Conservation (phyloP, 2,797 vertebrate genomes). For the Brachymystax lenok region DNA sequence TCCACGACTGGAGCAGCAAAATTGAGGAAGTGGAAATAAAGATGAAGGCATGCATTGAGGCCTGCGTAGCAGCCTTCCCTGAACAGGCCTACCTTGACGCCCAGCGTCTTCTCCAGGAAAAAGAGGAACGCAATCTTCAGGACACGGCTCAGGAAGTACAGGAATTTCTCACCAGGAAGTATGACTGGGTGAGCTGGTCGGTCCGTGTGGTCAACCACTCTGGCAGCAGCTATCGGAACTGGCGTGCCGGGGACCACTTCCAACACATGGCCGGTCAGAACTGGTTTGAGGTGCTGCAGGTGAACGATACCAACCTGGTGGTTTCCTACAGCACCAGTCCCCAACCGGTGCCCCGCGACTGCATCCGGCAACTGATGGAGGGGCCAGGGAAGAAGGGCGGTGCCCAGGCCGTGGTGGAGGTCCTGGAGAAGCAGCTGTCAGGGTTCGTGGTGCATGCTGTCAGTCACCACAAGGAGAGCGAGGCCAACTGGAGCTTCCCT, state of each 20-base stretch:
- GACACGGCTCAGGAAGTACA: constrained; percentile 61
- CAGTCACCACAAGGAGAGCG: constrained; percentile 74
- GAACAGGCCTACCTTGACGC: constrained; percentile 71
- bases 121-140: constrained; percentile 52
- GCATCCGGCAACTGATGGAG: constrained; percentile 69
- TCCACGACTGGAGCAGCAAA: constrained; percentile 71
- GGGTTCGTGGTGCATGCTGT: constrained; percentile 76
- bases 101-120: constrained; percentile 68
- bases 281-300: constrained; percentile 74
- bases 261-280: constrained; percentile 69
- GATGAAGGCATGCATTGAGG: constrained; percentile 73
- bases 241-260: constrained; percentile 75
- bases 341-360: constrained; percentile 63
- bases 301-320: constrained; percentile 70
- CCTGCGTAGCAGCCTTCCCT: constrained; percentile 68
- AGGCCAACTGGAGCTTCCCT: constrained; percentile 73
- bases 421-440: constrained; percentile 68
- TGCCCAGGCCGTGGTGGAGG: constrained; percentile 66
- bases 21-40: constrained; percentile 72
- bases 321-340: constrained; percentile 74
- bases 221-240: constrained; percentile 69
- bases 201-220: constrained; percentile 75
- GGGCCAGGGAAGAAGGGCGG: constrained; percentile 65
- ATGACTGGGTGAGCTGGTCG: constrained; percentile 80
- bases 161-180: constrained; percentile 73